Conservation (phyloP, 2,888 invertebrate species). For the Melinopterus prodromus region DNA sequence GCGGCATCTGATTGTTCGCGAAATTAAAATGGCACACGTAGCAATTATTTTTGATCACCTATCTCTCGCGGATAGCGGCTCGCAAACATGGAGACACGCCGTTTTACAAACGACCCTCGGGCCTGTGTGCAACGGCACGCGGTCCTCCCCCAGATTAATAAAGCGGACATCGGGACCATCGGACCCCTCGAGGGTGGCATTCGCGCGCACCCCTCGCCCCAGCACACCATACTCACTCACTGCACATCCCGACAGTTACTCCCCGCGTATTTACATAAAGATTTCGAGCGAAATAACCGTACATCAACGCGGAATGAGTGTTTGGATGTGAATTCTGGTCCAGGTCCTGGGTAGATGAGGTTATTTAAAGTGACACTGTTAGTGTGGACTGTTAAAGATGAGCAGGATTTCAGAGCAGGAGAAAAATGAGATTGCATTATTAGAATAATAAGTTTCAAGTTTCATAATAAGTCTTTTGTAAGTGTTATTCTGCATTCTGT, state of each 20-base stretch:
- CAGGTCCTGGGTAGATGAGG: background rate
- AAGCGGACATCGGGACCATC: background rate
- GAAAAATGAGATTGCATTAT: too few species aligned
- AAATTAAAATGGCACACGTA: background rate
- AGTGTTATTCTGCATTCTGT: too few species aligned
- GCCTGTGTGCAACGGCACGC: background rate
- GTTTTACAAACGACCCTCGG: slow-evolving; percentile 4
- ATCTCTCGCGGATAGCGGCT: background rate
- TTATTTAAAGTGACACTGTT: background rate
- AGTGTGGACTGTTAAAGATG: background rate
- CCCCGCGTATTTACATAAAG: background rate
- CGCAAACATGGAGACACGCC: background rate
- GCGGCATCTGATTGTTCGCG: background rate
- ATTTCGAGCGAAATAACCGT: background rate
- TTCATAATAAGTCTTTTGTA: too few species aligned
- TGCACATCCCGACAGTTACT: background rate
- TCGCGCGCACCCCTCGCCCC: background rate
- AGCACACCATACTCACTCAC: background rate
- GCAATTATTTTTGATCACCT: slow-evolving; percentile 4
- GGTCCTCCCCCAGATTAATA: slow-evolving; percentile 4
- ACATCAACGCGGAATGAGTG: background rate
- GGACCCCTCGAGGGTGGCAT: background rate
- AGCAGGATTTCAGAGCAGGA: too few species aligned
- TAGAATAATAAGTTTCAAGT: too few species aligned
- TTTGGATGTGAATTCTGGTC: background rate